Evolutionary conservation across 2,888 invertebrate species (phyloP).

Genomic region (Archips crataeganus): DNA sequence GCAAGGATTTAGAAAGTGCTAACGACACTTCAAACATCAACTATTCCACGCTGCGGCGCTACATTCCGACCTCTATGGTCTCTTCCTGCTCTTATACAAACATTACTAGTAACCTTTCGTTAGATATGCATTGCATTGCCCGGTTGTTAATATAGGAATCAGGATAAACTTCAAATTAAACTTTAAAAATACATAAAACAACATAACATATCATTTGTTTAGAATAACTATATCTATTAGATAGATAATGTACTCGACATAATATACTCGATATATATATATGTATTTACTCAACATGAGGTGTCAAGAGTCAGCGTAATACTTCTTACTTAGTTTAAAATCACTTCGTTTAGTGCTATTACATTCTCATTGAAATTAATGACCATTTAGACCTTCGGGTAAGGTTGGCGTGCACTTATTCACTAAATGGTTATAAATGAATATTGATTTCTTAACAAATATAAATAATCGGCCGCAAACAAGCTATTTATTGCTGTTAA

Average conservation of each 20-base stretch:
- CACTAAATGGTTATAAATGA: conserved; percentile 4
- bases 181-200: background rate
- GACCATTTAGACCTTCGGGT: conserved; percentile 15
- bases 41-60: conserved; percentile 63
- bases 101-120: conserved; percentile 49
- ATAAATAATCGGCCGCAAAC: too few relatives aligned
- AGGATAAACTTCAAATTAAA: background rate
- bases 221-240: background rate
- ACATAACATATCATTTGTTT: background rate
- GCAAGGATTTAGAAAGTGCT: conserved; percentile 74
- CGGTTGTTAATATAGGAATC: background rate
- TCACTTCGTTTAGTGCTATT: conserved; percentile 13
- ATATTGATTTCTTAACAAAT: conserved; percentile 5
- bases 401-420: conserved; percentile 7
- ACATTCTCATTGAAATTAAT: conserved; percentile 31
- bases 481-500: too few relatives aligned
- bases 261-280: too few relatives aligned
- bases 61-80: conserved; percentile 66
- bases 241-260: too few relatives aligned
- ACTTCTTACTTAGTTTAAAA: conserved; percentile 25
- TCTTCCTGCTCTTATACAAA: conserved; percentile 73
- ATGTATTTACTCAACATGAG: background rate
- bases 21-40: conserved; percentile 75
- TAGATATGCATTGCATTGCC: background rate
- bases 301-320: conserved; percentile 1